Conservation (phyloP, 2,113 vertebrate species). For the Uria lomvia region DNA sequence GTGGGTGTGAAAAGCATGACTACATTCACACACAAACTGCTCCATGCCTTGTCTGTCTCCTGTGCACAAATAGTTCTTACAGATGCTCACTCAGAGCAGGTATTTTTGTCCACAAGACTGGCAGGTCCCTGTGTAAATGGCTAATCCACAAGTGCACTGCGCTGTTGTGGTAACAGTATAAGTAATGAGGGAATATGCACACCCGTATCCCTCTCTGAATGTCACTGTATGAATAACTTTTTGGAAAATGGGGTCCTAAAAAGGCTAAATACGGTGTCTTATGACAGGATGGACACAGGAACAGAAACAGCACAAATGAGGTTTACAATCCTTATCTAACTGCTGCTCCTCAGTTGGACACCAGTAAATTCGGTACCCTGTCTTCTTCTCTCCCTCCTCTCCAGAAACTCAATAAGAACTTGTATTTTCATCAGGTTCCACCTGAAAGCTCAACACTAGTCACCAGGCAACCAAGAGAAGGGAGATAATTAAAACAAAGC, state of each 20-base stretch:
- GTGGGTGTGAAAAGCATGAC: background rate
- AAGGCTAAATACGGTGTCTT: background rate
- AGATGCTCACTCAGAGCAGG: background rate
- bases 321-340: background rate
- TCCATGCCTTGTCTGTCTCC: background rate
- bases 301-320: background rate
- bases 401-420: background rate
- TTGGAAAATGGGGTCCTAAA: background rate
- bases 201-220: background rate
- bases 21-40: background rate
- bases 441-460: background rate
- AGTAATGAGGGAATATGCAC: background rate
- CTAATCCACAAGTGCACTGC: background rate
- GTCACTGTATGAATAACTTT: background rate
- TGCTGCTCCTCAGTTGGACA: background rate
- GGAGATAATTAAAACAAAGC: background rate
- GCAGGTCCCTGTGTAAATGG: background rate
- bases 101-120: background rate
- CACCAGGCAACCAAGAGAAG: background rate
- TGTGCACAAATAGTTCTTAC: background rate
- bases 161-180: background rate
- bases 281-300: too few relatives aligned
- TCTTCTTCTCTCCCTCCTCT: background rate
- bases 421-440: background rate
- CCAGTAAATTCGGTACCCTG: fast-evolving